A percentile compares a stretch with the other conserved stretches of the same genome.
Conservation (phyloP, 30 jellyfish, hydroid and myxozoan species). For the Rhopilema esculentum region DNA sequence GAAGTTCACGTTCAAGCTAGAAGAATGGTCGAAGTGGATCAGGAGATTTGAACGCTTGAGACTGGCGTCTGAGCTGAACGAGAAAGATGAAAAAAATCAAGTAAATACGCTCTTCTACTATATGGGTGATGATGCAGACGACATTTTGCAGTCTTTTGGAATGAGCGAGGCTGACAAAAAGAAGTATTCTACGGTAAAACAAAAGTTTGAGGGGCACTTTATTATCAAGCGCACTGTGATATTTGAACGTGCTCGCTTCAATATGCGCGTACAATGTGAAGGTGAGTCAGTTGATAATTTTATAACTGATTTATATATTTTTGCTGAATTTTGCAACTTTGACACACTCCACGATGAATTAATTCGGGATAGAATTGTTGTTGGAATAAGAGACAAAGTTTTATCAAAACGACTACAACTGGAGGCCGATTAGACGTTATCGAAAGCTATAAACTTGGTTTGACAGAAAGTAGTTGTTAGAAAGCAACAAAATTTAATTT, state of each 20-base stretch:
- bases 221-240: slow-evolving; percentile 16
- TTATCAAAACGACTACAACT: slow-evolving; percentile 42
- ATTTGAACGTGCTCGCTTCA: slow-evolving; percentile 21
- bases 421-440: slow-evolving; percentile 26
- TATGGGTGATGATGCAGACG: slow-evolving; percentile 68
- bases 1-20: slow-evolving; percentile 25
- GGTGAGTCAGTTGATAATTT: slow-evolving; percentile 40
- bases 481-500: slow-evolving; percentile 26
- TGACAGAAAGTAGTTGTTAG: slow-evolving; percentile 40
- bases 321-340: slow-evolving; percentile 41
- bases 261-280: slow-evolving; percentile 2
- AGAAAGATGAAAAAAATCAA: slow-evolving; percentile 24
- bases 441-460: slow-evolving; percentile 43
- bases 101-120: slow-evolving; percentile 25
- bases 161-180: too few relatives aligned
- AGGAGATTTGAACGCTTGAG: slow-evolving; percentile 27
- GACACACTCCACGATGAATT: slow-evolving; percentile 48
- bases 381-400: slow-evolving; percentile 48
- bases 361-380: slow-evolving; percentile 41
- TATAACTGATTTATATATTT: too few relatives aligned
- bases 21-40: slow-evolving; percentile 45
- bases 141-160: too few relatives aligned
- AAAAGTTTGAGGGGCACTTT: too few relatives aligned
- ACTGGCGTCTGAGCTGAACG: slow-evolving; percentile 23
- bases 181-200: too few relatives aligned